These are phyloP conservation scores for Daboia siamensis DNA, from an alignment of 2,113 vertebrate species.

Conservation along the genomic window DNA sequence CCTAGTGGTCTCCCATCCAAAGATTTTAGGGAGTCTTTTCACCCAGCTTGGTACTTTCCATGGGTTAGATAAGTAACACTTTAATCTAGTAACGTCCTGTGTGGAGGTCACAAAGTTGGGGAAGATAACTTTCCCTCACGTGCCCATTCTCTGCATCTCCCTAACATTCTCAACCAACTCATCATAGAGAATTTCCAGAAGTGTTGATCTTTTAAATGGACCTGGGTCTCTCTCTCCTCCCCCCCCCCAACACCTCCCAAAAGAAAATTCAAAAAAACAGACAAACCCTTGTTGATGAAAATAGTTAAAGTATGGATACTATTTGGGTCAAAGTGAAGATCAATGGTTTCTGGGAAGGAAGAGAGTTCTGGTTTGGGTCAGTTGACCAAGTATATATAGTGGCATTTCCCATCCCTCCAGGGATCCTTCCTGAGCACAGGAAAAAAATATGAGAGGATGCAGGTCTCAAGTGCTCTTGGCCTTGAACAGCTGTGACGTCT, in stretches of 20 bases:
- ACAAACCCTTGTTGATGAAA: background rate
- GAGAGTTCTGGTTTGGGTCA: background rate
- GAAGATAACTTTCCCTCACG: background rate
- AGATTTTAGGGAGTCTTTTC: background rate
- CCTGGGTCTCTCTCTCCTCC: background rate
- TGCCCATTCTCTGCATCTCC: background rate
- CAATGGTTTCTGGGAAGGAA: background rate
- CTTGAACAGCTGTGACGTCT: background rate
- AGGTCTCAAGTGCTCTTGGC: background rate
- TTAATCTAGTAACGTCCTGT: background rate
- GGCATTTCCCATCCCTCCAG: background rate
- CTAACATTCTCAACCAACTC: background rate
- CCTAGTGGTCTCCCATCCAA: background rate
- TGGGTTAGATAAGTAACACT: background rate
- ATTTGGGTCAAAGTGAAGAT: background rate
- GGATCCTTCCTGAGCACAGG: background rate
- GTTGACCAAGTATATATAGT: background rate
- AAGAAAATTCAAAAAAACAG: background rate
- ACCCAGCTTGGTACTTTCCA: background rate
- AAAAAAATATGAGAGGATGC: background rate
- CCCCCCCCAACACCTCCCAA: background rate
- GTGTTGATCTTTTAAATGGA: background rate
- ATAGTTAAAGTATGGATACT: background rate
- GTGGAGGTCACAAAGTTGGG: background rate
- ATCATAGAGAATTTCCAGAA: background rate